Percentiles rank a stretch among this genome's conserved stretches.
phyloP scores from a whole-genome alignment of 2,113 vertebrate species.

The Nerophis ophidion region DNA sequence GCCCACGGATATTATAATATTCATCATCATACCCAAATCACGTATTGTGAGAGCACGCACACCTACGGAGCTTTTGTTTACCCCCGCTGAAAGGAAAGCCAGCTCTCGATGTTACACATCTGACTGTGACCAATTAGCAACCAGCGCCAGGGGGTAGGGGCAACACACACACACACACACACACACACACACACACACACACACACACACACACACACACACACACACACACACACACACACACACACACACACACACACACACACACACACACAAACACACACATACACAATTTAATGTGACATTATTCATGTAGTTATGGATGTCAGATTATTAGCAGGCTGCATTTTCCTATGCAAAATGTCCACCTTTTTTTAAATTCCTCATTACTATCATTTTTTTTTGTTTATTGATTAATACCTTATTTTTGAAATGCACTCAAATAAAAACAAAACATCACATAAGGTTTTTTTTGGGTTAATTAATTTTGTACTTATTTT shows the following conservation, averaged over 20 bases:
- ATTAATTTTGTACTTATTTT: too few species aligned
- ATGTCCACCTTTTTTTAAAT: neutral
- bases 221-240: constrained; percentile 26
- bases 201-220: constrained; percentile 28
- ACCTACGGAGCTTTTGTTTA: constrained; percentile 52
- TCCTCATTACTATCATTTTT: too few species aligned
- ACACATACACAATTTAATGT: too few species aligned
- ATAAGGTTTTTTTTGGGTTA: too few species aligned
- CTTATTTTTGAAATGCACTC: too few species aligned
- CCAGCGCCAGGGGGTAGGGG: constrained; percentile 45
- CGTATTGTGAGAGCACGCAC: constrained; percentile 13
- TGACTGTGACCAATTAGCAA: constrained; percentile 66
- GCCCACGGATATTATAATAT: neutral
- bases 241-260: constrained; percentile 27
- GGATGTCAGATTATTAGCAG: neutral
- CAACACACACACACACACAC: constrained; percentile 32
- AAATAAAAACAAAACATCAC: too few species aligned
- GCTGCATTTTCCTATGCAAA: too few species aligned
- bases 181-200: constrained; percentile 19
- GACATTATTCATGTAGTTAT: constrained; percentile 8
- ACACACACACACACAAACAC: constrained; percentile 20
- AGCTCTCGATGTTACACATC: constrained; percentile 29
- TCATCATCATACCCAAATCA: constrained; percentile 2
- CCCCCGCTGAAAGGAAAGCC: constrained; percentile 48
- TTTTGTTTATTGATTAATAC: too few species aligned